These are phyloP conservation scores for Caenorhabditis sp. DNA, from an alignment of 2,888 invertebrate genomes.

Conservation along the genomic window DNA sequence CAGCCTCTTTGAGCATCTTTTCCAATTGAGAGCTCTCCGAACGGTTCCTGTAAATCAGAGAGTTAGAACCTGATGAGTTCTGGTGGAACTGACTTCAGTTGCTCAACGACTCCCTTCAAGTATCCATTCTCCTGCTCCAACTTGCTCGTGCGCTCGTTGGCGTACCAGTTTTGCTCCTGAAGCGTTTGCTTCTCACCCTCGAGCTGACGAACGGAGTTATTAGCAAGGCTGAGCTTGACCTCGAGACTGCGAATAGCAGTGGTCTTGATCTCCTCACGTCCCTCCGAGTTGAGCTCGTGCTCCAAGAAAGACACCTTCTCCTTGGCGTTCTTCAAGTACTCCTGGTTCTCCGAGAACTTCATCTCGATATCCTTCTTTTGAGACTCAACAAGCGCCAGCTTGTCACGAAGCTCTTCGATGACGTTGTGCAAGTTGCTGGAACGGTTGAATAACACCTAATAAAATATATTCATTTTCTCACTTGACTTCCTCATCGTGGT, in stretches of 20 bases:
- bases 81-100: constrained; percentile 63
- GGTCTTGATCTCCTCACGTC: constrained; percentile 58
- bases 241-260: constrained; percentile 63
- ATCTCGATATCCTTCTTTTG: constrained; percentile 58
- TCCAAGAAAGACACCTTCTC: constrained; percentile 69
- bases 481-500: constrained; percentile 74
- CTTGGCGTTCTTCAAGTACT: constrained; percentile 70
- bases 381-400: constrained; percentile 53
- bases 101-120: constrained; percentile 70
- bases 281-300: constrained; percentile 60
- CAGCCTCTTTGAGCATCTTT: constrained; percentile 68
- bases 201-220: constrained; percentile 55
- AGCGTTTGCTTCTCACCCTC: constrained; percentile 71
- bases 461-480: constrained; percentile 34
- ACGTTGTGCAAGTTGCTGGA: constrained; percentile 72
- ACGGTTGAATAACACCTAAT: background rate
- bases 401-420: constrained; percentile 70
- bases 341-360: constrained; percentile 66
- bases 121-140: constrained; percentile 72
- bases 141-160: constrained; percentile 69
- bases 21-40: constrained; percentile 62
- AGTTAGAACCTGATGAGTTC: background rate
- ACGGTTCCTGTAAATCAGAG: constrained; percentile 55
- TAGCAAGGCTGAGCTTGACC: constrained; percentile 66
- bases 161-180: constrained; percentile 71